A percentile compares a stretch with the other conserved stretches of the same genome.
These are phyloP conservation scores for Mormyrops boulengeri DNA, from an alignment of 2,797 vertebrate species.

Conservation along the genomic window DNA sequence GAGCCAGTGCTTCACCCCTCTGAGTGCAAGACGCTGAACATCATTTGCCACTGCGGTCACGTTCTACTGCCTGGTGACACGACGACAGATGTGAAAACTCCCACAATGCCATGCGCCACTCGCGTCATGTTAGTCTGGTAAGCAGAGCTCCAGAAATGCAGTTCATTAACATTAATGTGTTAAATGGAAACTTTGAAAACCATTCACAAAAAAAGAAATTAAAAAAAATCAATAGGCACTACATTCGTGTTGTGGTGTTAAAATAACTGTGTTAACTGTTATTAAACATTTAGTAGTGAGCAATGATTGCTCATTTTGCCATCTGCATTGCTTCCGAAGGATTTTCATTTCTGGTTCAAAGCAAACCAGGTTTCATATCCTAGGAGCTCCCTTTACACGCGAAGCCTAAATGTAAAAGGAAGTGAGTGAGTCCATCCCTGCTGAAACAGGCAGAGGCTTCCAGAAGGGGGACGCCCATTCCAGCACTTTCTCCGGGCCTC, in stretches of 20 bases:
- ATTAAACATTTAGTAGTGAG: neutral
- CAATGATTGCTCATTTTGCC: neutral
- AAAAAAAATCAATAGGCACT: neutral
- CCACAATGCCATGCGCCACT: neutral
- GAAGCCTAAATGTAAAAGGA: conserved; percentile 5
- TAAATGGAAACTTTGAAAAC: neutral
- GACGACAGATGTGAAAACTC: neutral
- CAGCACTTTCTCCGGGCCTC: neutral
- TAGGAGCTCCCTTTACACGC: neutral
- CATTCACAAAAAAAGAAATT: neutral
- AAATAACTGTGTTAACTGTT: neutral
- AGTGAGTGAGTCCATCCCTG: neutral
- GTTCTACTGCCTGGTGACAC: neutral
- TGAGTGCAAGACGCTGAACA: neutral
- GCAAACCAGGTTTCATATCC: conserved; percentile 12
- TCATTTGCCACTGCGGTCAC: neutral
- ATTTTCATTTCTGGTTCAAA: conserved; percentile 13
- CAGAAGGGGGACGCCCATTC: neutral
- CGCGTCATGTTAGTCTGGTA: neutral
- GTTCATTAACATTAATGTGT: neutral
- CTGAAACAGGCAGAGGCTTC: conserved; percentile 1
- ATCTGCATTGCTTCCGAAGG: neutral
- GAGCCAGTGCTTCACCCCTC: neutral
- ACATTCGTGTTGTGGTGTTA: neutral
- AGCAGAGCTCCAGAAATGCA: neutral